phyloP scores from a whole-genome alignment of 2,113 vertebrate species.

The Acinonyx jubatus region DNA sequence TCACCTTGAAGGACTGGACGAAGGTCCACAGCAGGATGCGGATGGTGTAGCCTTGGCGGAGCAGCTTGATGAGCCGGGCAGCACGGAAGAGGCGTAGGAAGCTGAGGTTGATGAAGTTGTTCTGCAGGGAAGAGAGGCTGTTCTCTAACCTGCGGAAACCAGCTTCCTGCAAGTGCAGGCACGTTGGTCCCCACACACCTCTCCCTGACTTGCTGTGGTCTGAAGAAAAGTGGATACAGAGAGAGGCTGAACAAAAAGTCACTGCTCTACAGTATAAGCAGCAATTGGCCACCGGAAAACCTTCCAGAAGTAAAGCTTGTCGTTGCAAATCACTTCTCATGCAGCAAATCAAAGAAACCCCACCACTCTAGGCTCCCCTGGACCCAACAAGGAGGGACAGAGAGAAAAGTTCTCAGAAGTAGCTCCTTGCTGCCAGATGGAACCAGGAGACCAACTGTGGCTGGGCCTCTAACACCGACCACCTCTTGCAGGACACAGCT shows the following conservation, averaged over 20 bases:
- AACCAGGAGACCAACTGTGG: neutral
- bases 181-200: neutral
- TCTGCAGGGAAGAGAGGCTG: conserved; percentile 84
- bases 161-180: neutral
- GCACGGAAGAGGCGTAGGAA: conserved; percentile 96
- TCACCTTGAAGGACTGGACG: conserved; percentile 98
- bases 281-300: conserved; percentile 83
- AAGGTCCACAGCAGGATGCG: conserved; percentile 98
- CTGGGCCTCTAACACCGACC: neutral
- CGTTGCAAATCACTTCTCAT: conserved; percentile 81
- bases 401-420: neutral
- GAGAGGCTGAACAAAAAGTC: conserved; percentile 73
- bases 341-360: conserved; percentile 81
- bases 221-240: conserved; percentile 36
- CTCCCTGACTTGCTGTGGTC: neutral
- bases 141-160: conserved; percentile 74
- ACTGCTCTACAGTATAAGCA: conserved; percentile 82
- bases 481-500: neutral
- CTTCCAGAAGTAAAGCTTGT: conserved; percentile 82
- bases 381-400: neutral
- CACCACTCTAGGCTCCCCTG: conserved; percentile 75
- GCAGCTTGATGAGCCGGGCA: conserved; percentile 95
- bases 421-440: neutral
- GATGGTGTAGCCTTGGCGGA: conserved; percentile 98
- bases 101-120: conserved; percentile 96